phyloP scores from a whole-genome alignment of 1,140 invertebrate species.

The Hyposmocoma kahamanoa region DNA sequence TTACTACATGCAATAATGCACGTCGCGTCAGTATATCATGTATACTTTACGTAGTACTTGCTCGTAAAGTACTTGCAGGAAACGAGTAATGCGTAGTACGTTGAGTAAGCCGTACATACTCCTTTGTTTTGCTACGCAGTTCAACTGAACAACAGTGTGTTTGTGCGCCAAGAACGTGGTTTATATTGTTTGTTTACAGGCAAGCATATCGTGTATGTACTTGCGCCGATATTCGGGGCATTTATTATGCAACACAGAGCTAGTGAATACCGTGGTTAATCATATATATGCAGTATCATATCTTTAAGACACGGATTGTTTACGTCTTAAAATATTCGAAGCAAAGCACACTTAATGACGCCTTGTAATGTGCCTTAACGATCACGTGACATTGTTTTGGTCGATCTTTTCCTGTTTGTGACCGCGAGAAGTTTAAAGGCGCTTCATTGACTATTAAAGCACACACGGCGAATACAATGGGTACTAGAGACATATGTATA shows the following conservation, averaged over 20 bases:
- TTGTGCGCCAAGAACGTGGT: neutral
- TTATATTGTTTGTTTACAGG: neutral
- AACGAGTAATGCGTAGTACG: neutral
- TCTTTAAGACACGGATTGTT: too few species aligned
- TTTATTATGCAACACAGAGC: neutral
- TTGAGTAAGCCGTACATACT: too few species aligned
- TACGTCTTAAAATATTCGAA: too few species aligned
- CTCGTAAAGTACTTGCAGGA: neutral
- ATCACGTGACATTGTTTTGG: neutral
- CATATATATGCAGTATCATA: too few species aligned
- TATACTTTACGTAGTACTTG: conserved; percentile 12
- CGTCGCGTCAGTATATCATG: conserved; percentile 28
- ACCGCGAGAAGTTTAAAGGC: too few species aligned
- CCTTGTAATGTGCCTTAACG: too few species aligned
- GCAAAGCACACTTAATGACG: too few species aligned
- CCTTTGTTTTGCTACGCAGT: neutral
- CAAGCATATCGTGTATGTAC: neutral
- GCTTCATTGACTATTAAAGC: too few species aligned
- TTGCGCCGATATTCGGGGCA: neutral
- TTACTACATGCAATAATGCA: conserved; percentile 24
- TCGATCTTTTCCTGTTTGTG: neutral
- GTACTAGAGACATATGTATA: too few species aligned
- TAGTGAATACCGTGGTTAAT: too few species aligned
- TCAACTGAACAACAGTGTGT: neutral
- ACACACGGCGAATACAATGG: too few species aligned